Conservation (phyloP, 2,113 vertebrate species). For the Atherinomorus stipes region DNA sequence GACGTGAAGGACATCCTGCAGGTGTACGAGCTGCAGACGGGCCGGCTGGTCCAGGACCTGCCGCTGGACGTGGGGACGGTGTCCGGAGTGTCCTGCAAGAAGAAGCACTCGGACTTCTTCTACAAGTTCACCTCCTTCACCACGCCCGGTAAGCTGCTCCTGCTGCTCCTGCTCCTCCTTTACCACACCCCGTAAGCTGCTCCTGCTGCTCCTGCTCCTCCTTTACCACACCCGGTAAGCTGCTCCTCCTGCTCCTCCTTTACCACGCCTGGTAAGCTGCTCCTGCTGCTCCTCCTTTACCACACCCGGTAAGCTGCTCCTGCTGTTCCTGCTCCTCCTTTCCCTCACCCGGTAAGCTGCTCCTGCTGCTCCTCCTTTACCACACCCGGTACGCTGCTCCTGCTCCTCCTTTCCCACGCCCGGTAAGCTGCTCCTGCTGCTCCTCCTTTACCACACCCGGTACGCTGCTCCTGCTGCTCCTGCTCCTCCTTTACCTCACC, state of each 20-base stretch:
- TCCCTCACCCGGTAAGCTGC: too few relatives aligned
- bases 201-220: neutral
- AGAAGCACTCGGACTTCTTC: conserved; percentile 82
- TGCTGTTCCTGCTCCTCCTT: neutral
- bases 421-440: too few relatives aligned
- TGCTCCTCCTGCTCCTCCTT: neutral
- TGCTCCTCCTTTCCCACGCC: neutral
- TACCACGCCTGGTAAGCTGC: too few relatives aligned
- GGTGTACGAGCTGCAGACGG: conserved; percentile 70
- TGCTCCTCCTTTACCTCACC: neutral
- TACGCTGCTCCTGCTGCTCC: neutral
- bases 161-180: too few relatives aligned
- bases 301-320: too few relatives aligned
- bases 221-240: conserved; percentile 33
- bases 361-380: neutral
- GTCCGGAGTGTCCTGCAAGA: conserved; percentile 82
- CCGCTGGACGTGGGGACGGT: conserved; percentile 81
- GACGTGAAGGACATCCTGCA: conserved; percentile 84
- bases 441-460: too few relatives aligned
- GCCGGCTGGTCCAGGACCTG: conserved; percentile 69
- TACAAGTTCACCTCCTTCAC: conserved; percentile 85
- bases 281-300: neutral
- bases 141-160: conserved; percentile 72
- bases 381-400: too few relatives aligned
- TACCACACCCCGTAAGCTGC: too few relatives aligned